Conservation (phyloP, 2,888 invertebrate species). For the Metellina segmentata region DNA sequence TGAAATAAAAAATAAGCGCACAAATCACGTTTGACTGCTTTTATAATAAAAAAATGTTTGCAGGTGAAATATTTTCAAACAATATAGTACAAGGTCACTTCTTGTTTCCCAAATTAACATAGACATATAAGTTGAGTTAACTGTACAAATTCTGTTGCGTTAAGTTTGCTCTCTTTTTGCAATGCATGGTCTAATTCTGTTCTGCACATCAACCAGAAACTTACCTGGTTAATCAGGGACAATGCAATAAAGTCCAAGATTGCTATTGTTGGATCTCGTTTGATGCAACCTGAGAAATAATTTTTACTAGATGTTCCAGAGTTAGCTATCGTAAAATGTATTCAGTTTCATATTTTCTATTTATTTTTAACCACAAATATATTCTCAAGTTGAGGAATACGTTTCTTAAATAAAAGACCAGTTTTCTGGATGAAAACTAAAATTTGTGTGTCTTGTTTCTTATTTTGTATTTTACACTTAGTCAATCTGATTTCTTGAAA, state of each 20-base stretch:
- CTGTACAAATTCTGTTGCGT: background rate
- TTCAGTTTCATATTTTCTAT: constrained; percentile 75
- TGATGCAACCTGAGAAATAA: constrained; percentile 45
- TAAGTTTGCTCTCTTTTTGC: constrained; percentile 36
- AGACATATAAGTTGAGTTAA: no score
- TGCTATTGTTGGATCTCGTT: constrained; percentile 61
- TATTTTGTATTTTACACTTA: no score
- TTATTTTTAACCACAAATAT: constrained; percentile 76
- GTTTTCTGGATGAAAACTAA: constrained; percentile 47
- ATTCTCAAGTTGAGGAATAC: constrained; percentile 76
- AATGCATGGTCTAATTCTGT: constrained; percentile 35
- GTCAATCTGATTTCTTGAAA: no score
- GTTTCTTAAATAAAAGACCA: constrained; percentile 69
- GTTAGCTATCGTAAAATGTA: constrained; percentile 71
- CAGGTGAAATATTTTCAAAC: background rate
- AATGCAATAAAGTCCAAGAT: constrained; percentile 73
- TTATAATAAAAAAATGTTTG: constrained; percentile 13
- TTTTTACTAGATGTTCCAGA: constrained; percentile 71
- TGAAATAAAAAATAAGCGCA: background rate
- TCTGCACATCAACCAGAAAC: constrained; percentile 60
- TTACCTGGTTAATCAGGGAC: constrained; percentile 61
- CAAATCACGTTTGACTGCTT: background rate
- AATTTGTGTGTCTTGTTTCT: no score
- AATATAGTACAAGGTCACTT: background rate
- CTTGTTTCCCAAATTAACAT: background rate